phyloP scores from a whole-genome alignment of 2,113 vertebrate species.

The Castor canadensis region DNA sequence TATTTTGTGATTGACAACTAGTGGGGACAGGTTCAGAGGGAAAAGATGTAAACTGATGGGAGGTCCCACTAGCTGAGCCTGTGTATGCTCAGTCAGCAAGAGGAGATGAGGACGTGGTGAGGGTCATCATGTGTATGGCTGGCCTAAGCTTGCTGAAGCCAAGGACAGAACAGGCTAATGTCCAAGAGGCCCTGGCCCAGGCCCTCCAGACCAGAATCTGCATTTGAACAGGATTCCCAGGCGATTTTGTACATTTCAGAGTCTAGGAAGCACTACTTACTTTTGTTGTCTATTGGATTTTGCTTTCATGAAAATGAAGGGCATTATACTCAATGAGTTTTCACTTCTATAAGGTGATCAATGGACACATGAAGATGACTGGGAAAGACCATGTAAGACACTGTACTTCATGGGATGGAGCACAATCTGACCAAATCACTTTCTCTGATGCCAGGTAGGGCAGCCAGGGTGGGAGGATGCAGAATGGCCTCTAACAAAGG shows the following conservation, averaged over 20 bases:
- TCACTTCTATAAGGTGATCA: not conserved
- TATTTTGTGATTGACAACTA: not conserved
- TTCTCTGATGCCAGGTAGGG: not conserved
- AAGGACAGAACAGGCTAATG: not conserved
- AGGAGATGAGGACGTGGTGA: not conserved
- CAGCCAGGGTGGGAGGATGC: too few relatives aligned
- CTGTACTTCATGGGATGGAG: not conserved
- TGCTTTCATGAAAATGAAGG: slow-evolving; percentile 1
- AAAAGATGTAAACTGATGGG: not conserved
- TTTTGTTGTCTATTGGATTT: not conserved
- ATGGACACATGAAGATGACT: not conserved
- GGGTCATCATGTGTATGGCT: not conserved
- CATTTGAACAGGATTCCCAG: not conserved
- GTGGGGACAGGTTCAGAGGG: not conserved
- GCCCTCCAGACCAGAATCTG: not conserved
- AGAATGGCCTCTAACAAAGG: not conserved
- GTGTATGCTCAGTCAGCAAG: not conserved
- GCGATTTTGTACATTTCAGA: not conserved
- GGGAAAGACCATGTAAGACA: not conserved
- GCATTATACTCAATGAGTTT: not conserved
- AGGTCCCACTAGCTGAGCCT: not conserved
- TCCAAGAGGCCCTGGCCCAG: not conserved
- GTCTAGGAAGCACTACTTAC: not conserved
- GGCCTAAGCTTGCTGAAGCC: not conserved
- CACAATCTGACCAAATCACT: not conserved